Evolutionary conservation across 1,140 invertebrate species (phyloP).

Genomic region (Magallana angulata): DNA sequence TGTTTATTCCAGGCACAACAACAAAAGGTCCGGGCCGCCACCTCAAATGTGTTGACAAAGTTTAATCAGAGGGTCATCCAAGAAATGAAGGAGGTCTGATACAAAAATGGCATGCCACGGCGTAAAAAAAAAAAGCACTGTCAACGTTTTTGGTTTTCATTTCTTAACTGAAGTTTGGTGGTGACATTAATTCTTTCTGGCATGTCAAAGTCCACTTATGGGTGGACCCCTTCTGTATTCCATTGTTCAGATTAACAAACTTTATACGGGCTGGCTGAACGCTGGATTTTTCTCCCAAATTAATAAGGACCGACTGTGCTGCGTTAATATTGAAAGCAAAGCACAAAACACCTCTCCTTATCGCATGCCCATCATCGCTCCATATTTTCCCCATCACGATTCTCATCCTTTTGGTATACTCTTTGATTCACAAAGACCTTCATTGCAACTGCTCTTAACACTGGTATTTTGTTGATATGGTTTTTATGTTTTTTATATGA

Average conservation of each 20-base stretch:
- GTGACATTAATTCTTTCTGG: conserved; percentile 33
- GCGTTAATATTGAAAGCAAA: conserved; percentile 42
- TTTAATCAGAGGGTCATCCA: conserved; percentile 78
- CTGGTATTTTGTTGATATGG: conserved; percentile 31
- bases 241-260: conserved; percentile 28
- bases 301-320: conserved; percentile 53
- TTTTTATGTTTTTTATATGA: neutral
- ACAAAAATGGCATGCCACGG: conserved; percentile 53
- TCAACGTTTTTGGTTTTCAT: conserved; percentile 43
- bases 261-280: conserved; percentile 27
- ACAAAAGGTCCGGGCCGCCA: conserved; percentile 76
- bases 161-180: conserved; percentile 33
- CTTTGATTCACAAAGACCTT: conserved; percentile 28
- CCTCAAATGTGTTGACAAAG: conserved; percentile 78
- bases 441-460: conserved; percentile 37
- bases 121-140: conserved; percentile 53
- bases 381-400: conserved; percentile 17
- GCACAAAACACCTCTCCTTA: conserved; percentile 45
- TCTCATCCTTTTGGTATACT: conserved; percentile 1
- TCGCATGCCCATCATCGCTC: conserved; percentile 33
- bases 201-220: neutral
- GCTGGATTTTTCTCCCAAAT: conserved; percentile 31
- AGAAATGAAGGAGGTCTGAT: conserved; percentile 89
- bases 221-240: neutral
- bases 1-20: conserved; percentile 71